phyloP scores from a whole-genome alignment of 1,140 invertebrate species.

The Tribolium castaneum region DNA sequence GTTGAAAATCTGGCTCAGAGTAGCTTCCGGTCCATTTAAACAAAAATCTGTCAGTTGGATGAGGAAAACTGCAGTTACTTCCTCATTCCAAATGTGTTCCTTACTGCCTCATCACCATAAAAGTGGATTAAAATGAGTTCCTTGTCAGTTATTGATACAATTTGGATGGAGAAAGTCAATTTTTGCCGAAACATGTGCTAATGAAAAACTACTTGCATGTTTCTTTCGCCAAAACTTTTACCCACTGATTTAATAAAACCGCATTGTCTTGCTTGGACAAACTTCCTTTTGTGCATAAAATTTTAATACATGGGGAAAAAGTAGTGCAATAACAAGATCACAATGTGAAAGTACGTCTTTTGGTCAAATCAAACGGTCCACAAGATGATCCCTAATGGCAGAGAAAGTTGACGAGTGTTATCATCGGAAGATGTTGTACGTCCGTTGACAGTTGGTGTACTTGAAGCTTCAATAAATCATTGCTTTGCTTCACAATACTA shows the following conservation, averaged over 20 bases:
- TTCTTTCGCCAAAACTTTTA: background rate
- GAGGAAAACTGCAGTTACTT: background rate
- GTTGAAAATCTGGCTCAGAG: too few species aligned
- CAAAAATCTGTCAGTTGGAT: background rate
- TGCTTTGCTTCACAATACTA: background rate
- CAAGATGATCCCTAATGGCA: conserved; percentile 28
- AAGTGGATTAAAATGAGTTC: background rate
- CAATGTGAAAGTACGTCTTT: conserved; percentile 28
- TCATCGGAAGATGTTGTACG: too few species aligned
- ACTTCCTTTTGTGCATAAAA: conserved; percentile 9
- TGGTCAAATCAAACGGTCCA: conserved; percentile 23
- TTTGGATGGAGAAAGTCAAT: background rate
- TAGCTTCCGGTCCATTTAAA: too few species aligned
- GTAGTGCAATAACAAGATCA: conserved; percentile 13
- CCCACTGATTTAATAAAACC: background rate
- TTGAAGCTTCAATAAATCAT: background rate
- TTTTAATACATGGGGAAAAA: background rate
- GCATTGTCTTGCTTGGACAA: background rate
- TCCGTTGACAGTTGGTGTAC: background rate
- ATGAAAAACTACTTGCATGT: conserved; percentile 3
- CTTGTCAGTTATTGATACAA: background rate
- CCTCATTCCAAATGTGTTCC: background rate
- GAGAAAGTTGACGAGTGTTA: background rate
- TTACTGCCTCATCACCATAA: background rate
- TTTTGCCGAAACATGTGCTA: background rate